A percentile compares a stretch with the other conserved stretches of the same genome.
Conservation (phyloP, 2,113 vertebrate species). For the Eleginops maclovinus region DNA sequence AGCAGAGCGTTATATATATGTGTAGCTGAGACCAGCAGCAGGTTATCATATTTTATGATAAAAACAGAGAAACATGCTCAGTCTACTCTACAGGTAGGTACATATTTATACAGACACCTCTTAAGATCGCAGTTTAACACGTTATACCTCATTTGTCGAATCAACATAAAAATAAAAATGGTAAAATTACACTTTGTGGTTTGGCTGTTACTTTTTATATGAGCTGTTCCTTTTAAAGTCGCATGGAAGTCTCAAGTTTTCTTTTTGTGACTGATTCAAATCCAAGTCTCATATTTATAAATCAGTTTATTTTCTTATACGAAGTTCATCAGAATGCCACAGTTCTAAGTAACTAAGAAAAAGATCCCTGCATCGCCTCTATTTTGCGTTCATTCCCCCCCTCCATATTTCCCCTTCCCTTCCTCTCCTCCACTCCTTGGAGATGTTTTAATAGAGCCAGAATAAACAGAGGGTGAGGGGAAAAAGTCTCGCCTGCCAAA, state of each 20-base stretch:
- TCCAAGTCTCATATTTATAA: background rate
- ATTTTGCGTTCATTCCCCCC: constrained; percentile 45
- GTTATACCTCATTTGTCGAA: background rate
- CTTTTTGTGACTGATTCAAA: background rate
- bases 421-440: constrained; percentile 29
- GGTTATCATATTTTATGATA: no score
- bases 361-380: constrained; percentile 31
- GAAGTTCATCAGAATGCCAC: constrained; percentile 55
- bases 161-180: background rate
- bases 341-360: constrained; percentile 53
- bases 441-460: constrained; percentile 86
- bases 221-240: background rate
- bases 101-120: background rate
- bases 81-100: background rate
- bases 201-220: background rate
- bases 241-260: background rate
- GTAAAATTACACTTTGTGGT: background rate
- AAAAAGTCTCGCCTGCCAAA: constrained; percentile 71
- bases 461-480: constrained; percentile 79
- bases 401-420: constrained; percentile 46
- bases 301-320: constrained; percentile 4
- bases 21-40: no score
- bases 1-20: no score
- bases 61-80: no score
- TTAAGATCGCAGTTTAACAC: background rate